Conservation (phyloP, 2,113 vertebrate species). For the Anoplopoma fimbria region DNA sequence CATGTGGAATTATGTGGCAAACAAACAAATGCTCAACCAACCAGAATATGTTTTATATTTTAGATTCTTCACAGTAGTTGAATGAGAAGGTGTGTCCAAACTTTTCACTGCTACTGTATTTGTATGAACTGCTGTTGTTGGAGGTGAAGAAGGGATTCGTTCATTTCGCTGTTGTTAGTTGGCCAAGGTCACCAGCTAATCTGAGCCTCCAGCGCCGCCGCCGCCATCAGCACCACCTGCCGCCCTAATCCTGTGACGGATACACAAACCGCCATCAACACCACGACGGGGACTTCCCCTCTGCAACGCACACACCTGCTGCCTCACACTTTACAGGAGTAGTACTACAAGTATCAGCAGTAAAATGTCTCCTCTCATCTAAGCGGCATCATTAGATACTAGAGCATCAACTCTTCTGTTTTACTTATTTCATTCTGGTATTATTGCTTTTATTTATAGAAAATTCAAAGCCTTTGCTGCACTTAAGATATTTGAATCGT, state of each 20-base stretch:
- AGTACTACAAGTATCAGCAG: not conserved
- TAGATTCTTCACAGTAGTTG: too few species aligned
- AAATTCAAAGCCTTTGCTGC: not conserved
- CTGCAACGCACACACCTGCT: not conserved
- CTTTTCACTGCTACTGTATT: too few species aligned
- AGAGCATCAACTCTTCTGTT: not conserved
- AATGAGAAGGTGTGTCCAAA: too few species aligned
- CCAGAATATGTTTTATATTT: too few species aligned
- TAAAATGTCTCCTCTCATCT: not conserved
- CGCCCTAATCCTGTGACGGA: slow-evolving; percentile 62
- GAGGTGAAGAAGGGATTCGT: not conserved
- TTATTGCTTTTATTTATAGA: not conserved
- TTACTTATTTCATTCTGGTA: not conserved
- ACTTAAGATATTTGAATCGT: not conserved
- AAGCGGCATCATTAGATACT: not conserved
- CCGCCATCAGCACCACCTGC: slow-evolving; percentile 52
- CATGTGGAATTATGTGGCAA: too few species aligned
- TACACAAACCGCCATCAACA: slow-evolving; percentile 35
- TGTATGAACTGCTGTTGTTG: too few species aligned
- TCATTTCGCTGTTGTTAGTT: not conserved
- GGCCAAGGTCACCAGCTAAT: slow-evolving; percentile 65
- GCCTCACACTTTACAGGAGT: not conserved
- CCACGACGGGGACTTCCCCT: slow-evolving; percentile 66
- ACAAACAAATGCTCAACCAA: too few species aligned
- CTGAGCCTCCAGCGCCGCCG: slow-evolving; percentile 29